phyloP scores from a whole-genome alignment of 2,113 vertebrate genomes.

The Bufo gargarizans region DNA sequence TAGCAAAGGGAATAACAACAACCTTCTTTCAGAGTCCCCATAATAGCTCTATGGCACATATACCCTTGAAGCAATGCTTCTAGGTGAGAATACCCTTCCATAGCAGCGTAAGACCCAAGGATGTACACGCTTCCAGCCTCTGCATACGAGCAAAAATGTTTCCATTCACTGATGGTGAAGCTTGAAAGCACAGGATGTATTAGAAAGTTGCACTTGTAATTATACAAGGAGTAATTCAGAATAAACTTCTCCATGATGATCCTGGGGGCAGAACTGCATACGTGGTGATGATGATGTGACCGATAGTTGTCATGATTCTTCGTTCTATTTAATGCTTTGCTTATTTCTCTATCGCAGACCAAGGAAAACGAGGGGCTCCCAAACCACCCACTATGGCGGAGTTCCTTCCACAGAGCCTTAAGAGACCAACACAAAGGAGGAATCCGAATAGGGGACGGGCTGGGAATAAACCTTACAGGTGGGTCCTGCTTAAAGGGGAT shows the following conservation, averaged over 20 bases:
- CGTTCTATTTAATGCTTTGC: background rate
- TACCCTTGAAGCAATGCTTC: too few relatives aligned
- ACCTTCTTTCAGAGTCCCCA: too few relatives aligned
- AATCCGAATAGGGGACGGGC: conserved; percentile 67
- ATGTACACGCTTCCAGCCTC: background rate
- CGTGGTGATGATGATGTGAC: too few relatives aligned
- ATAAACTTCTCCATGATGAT: too few relatives aligned
- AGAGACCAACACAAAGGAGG: conserved; percentile 59
- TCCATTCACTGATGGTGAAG: background rate
- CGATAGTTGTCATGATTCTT: too few relatives aligned
- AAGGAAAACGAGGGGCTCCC: conserved; percentile 67
- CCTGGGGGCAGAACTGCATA: too few relatives aligned
- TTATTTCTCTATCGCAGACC: conserved; percentile 60
- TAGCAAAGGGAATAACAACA: too few relatives aligned
- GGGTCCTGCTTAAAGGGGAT: background rate
- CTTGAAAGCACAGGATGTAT: background rate
- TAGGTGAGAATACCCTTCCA: too few relatives aligned
- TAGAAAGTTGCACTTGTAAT: background rate
- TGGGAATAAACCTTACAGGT: conserved; percentile 82
- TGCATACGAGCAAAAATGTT: background rate
- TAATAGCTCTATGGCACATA: too few relatives aligned
- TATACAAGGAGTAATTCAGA: background rate
- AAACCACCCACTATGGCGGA: conserved; percentile 81
- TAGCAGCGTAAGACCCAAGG: too few relatives aligned
- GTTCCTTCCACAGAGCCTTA: conserved; percentile 75